Evolutionary conservation across 2,113 vertebrate genomes (phyloP).

Genomic region (Puffinus mauretanicus): DNA sequence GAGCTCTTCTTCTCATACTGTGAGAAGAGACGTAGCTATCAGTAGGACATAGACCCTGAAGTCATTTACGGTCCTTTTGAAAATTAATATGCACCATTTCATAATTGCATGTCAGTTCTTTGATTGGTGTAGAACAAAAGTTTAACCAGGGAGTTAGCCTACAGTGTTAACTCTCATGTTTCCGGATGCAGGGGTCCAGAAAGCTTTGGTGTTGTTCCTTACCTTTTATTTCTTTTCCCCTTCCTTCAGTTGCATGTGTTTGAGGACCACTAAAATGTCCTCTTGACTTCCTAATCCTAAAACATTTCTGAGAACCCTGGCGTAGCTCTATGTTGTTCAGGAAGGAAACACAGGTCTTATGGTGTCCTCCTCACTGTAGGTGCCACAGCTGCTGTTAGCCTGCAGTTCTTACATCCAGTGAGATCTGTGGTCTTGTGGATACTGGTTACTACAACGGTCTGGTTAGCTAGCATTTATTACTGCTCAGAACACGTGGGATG

Average conservation of each 20-base stretch:
- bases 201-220: not conserved
- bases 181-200: not conserved
- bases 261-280: not conserved
- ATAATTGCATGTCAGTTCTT: not conserved
- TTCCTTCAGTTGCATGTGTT: not conserved
- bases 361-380: not conserved
- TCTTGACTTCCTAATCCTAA: not conserved
- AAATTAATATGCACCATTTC: conserved; percentile 34
- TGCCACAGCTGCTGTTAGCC: not conserved
- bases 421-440: not conserved
- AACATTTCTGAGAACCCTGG: not conserved
- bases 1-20: not conserved
- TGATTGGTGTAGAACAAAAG: not conserved
- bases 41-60: not conserved
- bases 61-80: conserved; percentile 18
- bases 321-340: not conserved
- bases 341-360: not conserved
- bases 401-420: not conserved
- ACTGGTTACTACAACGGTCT: accelerated
- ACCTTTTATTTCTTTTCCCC: not conserved
- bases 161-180: not conserved
- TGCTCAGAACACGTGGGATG: not conserved
- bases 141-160: not conserved
- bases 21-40: not conserved
- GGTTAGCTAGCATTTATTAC: not conserved